Base-by-base conservation (phyloP, 2,797 vertebrate species). In the Gephyroberyx darwinii region DNA sequence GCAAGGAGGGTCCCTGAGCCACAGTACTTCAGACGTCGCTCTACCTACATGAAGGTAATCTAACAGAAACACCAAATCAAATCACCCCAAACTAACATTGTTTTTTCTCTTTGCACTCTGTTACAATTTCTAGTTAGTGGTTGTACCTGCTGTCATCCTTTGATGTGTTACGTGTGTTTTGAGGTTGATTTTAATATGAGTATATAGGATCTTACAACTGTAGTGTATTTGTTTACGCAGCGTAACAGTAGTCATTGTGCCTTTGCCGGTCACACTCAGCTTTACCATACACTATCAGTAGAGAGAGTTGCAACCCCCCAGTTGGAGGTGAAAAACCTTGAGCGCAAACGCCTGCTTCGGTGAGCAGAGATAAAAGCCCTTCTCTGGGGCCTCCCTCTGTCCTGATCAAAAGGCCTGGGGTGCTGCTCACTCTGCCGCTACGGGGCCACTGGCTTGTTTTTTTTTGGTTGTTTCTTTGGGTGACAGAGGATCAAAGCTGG, bases 41-140 rank as follows among this genome's bases (percentile, higher is more conserved):
- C 95, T 57, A 94, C 65, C 69, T 96, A 93, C 78, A 93, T 96
- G 84, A 97, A 97, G 94, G 96, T 95, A 88, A 82, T 8, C 14
- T n/a, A 5, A 41, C 64, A 16, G 35, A n/a, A 30, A 12, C 20
- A 22, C 12, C 19, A 61, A 26, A 64, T 0, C 33, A 39, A 35
- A n/a, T n/a, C n/a, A 9, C 5, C 37, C 41, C 9, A 10, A 37
- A 39, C 8, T 65, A 8, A 17, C 71, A 20, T 19, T 5, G 2
- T 4, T 20, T 22, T 52, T 12, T 22, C 20, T 53, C 43, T 45
- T 16, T 45, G 43, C 13, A 45, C 1, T 26, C 26, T 26, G 3
- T 26, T 13, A 30, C 8, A 53, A 17, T 5, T 53, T 53, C 41
- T 43, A 43, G 12, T 16, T 12, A 43, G 14, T 3, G 41, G 10